These are phyloP conservation scores for Brachymystax lenok DNA, from an alignment of 2,797 vertebrate genomes.

Conservation along the genomic window DNA sequence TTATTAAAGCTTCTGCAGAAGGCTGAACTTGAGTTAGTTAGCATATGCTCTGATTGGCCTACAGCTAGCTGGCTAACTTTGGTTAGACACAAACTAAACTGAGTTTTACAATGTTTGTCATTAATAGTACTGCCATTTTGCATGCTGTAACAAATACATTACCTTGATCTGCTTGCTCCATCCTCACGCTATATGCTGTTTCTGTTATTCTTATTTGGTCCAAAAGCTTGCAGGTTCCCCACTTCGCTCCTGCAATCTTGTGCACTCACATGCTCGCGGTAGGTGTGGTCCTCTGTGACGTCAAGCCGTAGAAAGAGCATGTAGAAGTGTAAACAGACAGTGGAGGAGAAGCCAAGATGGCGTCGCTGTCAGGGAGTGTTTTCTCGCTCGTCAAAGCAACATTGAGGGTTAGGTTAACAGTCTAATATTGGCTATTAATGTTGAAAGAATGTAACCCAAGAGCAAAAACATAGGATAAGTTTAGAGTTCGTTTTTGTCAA, in stretches of 20 bases:
- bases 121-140: background rate
- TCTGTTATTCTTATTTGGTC: conserved; percentile 30
- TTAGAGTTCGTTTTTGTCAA: too few relatives aligned
- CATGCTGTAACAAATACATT: conserved; percentile 23
- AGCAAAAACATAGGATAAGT: too few relatives aligned
- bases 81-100: conserved; percentile 21
- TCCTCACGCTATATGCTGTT: conserved; percentile 42
- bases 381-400: too few relatives aligned
- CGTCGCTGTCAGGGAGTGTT: too few relatives aligned
- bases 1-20: background rate
- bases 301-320: conserved; percentile 56
- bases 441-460: too few relatives aligned
- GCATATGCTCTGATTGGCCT: conserved; percentile 47
- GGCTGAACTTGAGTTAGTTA: conserved; percentile 5
- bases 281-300: conserved; percentile 71
- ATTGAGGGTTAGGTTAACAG: too few relatives aligned
- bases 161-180: conserved; percentile 77
- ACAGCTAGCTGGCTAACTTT: conserved; percentile 62
- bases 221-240: conserved; percentile 46
- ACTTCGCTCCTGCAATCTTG: conserved; percentile 52
- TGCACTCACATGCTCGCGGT: conserved; percentile 64
- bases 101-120: background rate
- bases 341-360: too few relatives aligned
- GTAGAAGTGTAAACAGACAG: conserved; percentile 71
- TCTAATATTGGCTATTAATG: too few relatives aligned